Percentiles rank a stretch among this genome's conserved stretches.
Evolutionary conservation across 2,888 invertebrate genomes (phyloP).

Genomic region (Chrysolina americana): DNA sequence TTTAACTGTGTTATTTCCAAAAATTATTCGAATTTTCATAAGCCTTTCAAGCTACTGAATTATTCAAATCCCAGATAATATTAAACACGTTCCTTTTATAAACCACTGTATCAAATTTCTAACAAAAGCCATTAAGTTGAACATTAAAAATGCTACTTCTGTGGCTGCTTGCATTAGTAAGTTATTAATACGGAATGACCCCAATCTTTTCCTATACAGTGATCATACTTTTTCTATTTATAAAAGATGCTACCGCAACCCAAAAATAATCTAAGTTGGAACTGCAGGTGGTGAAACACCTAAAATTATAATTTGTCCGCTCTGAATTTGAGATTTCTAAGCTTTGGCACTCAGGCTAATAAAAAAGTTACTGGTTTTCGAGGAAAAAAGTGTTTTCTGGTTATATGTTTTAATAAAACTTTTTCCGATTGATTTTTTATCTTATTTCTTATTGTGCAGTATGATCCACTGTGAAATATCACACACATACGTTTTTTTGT

Average conservation of each 20-base stretch:
- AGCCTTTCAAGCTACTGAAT: neutral
- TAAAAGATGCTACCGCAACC: neutral
- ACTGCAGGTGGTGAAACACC: neutral
- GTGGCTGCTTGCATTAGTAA: neutral
- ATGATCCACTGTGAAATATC: too few relatives aligned
- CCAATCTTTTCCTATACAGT: constrained; percentile 8
- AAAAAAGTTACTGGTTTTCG: too few relatives aligned
- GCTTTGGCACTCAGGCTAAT: too few relatives aligned
- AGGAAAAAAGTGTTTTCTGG: too few relatives aligned
- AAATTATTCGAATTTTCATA: neutral
- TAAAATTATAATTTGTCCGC: too few relatives aligned
- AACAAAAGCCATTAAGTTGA: neutral
- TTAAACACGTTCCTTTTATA: neutral
- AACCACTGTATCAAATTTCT: neutral
- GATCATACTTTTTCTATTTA: constrained; percentile 15
- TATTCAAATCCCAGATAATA: neutral
- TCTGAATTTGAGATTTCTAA: too few relatives aligned
- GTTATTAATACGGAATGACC: constrained; percentile 16
- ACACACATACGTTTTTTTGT: too few relatives aligned
- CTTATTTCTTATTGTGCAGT: too few relatives aligned
- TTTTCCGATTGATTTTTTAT: too few relatives aligned
- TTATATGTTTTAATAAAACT: too few relatives aligned
- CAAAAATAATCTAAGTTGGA: neutral
- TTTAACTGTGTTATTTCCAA: neutral
- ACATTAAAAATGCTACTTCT: neutral